phyloP scores from a whole-genome alignment of 2,888 invertebrate genomes.

The Fissipunctia ypsillon region DNA sequence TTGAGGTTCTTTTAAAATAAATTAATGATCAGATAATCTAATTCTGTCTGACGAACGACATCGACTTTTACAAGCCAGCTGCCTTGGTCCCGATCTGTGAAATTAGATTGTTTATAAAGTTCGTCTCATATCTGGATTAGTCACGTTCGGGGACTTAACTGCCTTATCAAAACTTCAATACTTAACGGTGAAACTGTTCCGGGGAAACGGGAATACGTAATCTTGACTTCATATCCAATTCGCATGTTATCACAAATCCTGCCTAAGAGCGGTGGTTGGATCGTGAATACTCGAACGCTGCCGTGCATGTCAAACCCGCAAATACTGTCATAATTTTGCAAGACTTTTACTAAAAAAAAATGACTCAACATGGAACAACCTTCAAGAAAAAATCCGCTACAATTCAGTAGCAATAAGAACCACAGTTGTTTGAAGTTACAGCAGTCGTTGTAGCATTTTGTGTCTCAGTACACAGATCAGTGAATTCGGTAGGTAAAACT shows the following conservation, averaged over 20 bases:
- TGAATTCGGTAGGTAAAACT: constrained; percentile 81
- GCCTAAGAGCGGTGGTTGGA: constrained; percentile 76
- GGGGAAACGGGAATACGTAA: constrained; percentile 73
- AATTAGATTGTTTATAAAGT: constrained; percentile 81
- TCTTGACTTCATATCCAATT: constrained; percentile 79
- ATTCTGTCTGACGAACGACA: constrained; percentile 53
- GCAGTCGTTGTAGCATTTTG: constrained; percentile 44
- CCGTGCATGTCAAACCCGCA: constrained; percentile 78
- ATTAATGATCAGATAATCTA: constrained; percentile 26
- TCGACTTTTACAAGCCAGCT: constrained; percentile 66
- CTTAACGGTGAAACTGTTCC: constrained; percentile 75
- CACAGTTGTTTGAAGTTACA: constrained; percentile 39
- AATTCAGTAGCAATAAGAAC: constrained; percentile 38
- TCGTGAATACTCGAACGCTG: constrained; percentile 75
- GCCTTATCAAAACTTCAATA: constrained; percentile 83
- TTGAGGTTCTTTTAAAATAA: neutral
- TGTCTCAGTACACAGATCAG: constrained; percentile 66
- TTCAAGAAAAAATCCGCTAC: constrained; percentile 63
- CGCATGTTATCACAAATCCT: constrained; percentile 84
- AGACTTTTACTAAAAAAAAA: constrained; percentile 59
- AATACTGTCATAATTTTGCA: constrained; percentile 80
- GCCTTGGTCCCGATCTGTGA: constrained; percentile 73
- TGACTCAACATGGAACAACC: constrained; percentile 44
- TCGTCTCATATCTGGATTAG: constrained; percentile 77
- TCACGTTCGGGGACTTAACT: constrained; percentile 74